Percentiles rank a stretch among this genome's conserved stretches.
Evolutionary conservation across 1,140 invertebrate species (phyloP).

Genomic region (Apocrypta bakeri): DNA sequence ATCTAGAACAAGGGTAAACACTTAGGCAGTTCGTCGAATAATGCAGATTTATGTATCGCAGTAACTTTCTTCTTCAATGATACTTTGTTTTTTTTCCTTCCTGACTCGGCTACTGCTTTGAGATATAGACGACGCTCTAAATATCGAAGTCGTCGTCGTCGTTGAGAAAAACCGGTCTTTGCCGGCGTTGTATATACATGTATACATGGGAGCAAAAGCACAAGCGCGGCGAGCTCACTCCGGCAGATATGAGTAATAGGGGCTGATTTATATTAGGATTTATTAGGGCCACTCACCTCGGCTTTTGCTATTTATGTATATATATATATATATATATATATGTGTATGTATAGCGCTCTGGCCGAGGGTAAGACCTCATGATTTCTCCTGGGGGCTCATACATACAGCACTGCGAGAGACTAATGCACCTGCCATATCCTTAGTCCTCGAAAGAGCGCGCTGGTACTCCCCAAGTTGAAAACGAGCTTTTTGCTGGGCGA

Average conservation of each 20-base stretch:
- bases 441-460: constrained; percentile 49
- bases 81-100: background rate
- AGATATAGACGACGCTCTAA: too few species aligned
- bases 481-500: constrained; percentile 24
- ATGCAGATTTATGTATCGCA: constrained; percentile 29
- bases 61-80: constrained; percentile 9
- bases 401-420: constrained; percentile 61
- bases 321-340: too few species aligned
- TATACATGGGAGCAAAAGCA: too few species aligned
- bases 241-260: constrained; percentile 70
- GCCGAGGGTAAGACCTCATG: constrained; percentile 69
- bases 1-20: constrained; percentile 10
- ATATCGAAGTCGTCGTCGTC: background rate
- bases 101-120: too few species aligned
- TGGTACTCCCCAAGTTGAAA: constrained; percentile 27
- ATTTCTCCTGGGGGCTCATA: constrained; percentile 70
- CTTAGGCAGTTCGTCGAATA: constrained; percentile 10
- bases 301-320: too few species aligned
- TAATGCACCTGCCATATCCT: constrained; percentile 70
- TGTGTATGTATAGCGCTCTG: too few species aligned
- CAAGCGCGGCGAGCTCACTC: constrained; percentile 52
- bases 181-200: too few species aligned
- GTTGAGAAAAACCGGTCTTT: too few species aligned
- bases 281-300: constrained; percentile 66
- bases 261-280: constrained; percentile 72